Conservation (phyloP, 1,140 invertebrate genomes). For the Coptotermes formosanus region DNA sequence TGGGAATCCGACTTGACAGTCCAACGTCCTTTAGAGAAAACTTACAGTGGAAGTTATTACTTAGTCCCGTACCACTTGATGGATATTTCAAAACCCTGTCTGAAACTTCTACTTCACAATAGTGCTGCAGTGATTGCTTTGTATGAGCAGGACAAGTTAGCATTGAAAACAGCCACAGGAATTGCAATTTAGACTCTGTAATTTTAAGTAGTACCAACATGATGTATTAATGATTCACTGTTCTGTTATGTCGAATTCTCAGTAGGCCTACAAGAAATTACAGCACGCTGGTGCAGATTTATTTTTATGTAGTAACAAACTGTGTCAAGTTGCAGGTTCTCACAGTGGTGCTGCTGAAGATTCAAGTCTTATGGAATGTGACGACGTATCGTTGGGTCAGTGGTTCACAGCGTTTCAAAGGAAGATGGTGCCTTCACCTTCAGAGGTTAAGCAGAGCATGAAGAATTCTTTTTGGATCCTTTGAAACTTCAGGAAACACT, state of each 20-base stretch:
- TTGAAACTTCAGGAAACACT: too few species aligned
- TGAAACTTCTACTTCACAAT: background rate
- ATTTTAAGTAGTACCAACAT: background rate
- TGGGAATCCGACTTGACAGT: slow-evolving; percentile 18
- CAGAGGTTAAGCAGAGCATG: too few species aligned
- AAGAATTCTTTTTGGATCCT: too few species aligned
- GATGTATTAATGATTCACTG: background rate
- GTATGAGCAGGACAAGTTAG: background rate
- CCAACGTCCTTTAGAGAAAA: slow-evolving; percentile 24
- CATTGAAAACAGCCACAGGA: slow-evolving; percentile 27
- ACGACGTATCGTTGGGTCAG: too few species aligned
- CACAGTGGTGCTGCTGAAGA: too few species aligned
- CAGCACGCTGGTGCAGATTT: background rate
- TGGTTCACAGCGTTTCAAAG: too few species aligned
- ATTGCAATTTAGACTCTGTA: slow-evolving; percentile 27
- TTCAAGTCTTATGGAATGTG: too few species aligned
- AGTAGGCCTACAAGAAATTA: background rate
- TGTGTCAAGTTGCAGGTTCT: too few species aligned
- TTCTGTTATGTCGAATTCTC: background rate
- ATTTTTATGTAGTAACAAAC: background rate
- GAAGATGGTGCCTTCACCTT: too few species aligned
- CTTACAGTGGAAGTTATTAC: background rate
- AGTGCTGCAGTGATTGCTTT: slow-evolving; percentile 6
- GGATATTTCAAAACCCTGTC: slow-evolving; percentile 21
- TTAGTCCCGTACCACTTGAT: slow-evolving; percentile 22